Percentiles rank a stretch among this genome's conserved stretches.
Evolutionary conservation across 2,888 invertebrate genomes (phyloP).

Genomic region (Stratiomys singularior): DNA sequence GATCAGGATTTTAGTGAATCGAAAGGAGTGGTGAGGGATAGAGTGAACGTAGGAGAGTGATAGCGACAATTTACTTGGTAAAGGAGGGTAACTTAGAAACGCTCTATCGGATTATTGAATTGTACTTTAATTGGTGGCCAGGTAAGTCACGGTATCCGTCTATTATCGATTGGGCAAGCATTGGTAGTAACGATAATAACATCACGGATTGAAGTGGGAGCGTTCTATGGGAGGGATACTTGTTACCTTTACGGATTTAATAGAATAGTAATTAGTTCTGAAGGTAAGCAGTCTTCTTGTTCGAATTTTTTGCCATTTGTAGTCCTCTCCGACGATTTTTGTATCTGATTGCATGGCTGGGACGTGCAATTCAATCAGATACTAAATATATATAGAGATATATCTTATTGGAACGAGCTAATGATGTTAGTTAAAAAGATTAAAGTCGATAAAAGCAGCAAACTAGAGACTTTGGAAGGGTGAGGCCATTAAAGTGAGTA

Average conservation of each 20-base stretch:
- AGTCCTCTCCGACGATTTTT: too few relatives aligned
- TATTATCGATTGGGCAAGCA: not conserved
- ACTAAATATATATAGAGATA: too few relatives aligned
- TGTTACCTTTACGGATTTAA: not conserved
- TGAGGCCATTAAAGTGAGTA: too few relatives aligned
- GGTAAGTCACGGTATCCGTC: not conserved
- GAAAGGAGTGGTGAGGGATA: too few relatives aligned
- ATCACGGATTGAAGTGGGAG: not conserved
- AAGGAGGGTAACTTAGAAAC: constrained; percentile 17
- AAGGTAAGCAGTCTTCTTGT: not conserved
- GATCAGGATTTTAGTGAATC: too few relatives aligned
- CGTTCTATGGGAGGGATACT: not conserved
- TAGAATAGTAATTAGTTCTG: not conserved
- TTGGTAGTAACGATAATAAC: not conserved
- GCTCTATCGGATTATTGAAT: constrained; percentile 19
- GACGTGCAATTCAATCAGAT: too few relatives aligned
- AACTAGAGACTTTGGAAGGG: too few relatives aligned
- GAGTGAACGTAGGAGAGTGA: too few relatives aligned
- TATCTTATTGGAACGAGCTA: too few relatives aligned
- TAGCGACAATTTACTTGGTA: not conserved
- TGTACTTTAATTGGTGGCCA: constrained; percentile 29
- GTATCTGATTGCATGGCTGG: too few relatives aligned
- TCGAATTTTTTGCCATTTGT: not conserved
- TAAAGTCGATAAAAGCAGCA: too few relatives aligned
- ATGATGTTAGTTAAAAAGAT: too few relatives aligned